Evolutionary conservation across 2,113 vertebrate species (phyloP).

Genomic region (Mustela lutreola): DNA sequence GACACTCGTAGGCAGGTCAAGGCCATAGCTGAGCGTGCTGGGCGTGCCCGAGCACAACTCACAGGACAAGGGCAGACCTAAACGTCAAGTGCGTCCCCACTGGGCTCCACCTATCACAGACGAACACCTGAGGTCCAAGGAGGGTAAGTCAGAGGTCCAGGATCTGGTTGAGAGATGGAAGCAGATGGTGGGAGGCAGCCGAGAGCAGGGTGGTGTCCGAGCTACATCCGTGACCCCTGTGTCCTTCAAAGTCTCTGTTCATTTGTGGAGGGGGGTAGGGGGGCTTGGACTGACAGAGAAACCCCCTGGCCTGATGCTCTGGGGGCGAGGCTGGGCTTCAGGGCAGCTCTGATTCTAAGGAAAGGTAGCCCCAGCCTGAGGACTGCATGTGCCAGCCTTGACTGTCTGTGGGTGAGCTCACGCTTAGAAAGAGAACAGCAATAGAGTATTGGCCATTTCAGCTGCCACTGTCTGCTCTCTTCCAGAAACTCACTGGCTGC

Average conservation of each 20-base stretch:
- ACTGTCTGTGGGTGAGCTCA: background rate
- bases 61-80: accelerated
- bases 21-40: background rate
- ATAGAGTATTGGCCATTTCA: accelerated
- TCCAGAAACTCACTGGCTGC: background rate
- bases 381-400: background rate
- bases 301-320: background rate
- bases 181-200: background rate
- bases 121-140: background rate
- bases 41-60: accelerated
- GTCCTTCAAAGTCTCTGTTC: background rate
- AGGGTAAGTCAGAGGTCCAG: background rate
- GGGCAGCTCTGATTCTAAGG: background rate
- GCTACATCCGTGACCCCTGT: no score
- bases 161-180: background rate
- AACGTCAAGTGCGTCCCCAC: accelerated
- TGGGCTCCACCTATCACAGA: background rate
- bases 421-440: background rate
- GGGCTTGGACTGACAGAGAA: background rate
- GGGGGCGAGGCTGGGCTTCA: background rate
- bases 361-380: background rate
- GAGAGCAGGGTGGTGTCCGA: background rate
- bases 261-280: accelerated
- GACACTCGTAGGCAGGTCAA: background rate
- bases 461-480: background rate